Base-by-base conservation (phyloP, 2,888 invertebrate species). In the Himalopsyche anomala region DNA sequence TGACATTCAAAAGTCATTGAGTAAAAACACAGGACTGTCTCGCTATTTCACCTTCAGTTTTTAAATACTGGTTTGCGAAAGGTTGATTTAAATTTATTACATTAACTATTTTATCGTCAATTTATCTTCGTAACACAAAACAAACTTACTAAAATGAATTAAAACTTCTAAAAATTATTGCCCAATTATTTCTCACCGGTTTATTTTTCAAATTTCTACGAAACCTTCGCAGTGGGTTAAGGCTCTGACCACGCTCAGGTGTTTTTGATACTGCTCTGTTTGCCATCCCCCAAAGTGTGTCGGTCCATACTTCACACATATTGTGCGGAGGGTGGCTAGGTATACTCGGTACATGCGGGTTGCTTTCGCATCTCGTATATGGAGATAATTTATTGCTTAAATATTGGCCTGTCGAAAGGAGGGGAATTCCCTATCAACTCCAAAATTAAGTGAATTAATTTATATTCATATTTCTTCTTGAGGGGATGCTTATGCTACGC, bases 391-490 rank as follows among this genome's bases (percentile, higher is more conserved):
- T 62, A 62, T 62, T 62, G 28, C 62, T 62, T 62, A 62, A 62
- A 62, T 62, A 62, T 62, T 62, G 62, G 62, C 62, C 62, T 62
- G 62, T 62, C 62, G 62, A 62, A 62, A 62, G 62, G 62, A 15
- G 62, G 62, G 62, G 62, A 62, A 19, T 62, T 62, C 62, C 28
- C 62, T 62, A 62, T 62, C 62, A 62, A 62, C 62, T 62, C 62
- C 8, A 19, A 62, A 62, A 62, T 62, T 62, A 62, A 62, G 62
- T 62, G 62, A 62, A 62, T 62, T 62, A 62, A 62, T 62, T 62
- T 62, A 62, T 62, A 62, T 62, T 62, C 62, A 62, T 62, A 62
- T 62, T 62, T 62, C 62, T 62, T 62, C 62, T 62, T 62, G 62
- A 28, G 62, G 62, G 62, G 28, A 62, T 19, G 11, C 62, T n/a